Evolutionary conservation across 2,113 vertebrate species (phyloP).

Genomic region (Lampris megalopsis): DNA sequence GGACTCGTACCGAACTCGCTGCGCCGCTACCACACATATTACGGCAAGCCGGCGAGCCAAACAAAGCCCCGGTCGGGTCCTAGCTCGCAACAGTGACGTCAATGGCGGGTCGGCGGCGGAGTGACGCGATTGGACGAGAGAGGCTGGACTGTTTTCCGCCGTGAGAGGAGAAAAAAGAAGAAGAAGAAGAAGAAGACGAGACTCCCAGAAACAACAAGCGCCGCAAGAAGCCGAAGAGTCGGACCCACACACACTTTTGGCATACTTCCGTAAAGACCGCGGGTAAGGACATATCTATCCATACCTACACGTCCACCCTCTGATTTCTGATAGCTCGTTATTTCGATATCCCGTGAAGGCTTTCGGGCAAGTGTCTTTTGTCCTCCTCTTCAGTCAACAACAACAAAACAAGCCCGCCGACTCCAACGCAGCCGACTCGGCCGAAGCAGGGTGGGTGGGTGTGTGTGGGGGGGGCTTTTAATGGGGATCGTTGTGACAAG

Average conservation of each 20-base stretch:
- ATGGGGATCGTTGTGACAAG: neutral
- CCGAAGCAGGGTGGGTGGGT: neutral
- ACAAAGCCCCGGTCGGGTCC: slow-evolving; percentile 70
- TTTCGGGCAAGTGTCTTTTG: slow-evolving; percentile 81
- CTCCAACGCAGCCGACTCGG: slow-evolving; percentile 3
- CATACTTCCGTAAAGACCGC: slow-evolving; percentile 19
- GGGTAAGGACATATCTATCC: slow-evolving; percentile 60
- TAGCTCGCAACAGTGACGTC: slow-evolving; percentile 83
- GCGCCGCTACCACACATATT: slow-evolving; percentile 31
- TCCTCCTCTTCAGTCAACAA: slow-evolving; percentile 76
- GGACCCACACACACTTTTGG: slow-evolving; percentile 28
- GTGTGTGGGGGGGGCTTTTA: neutral
- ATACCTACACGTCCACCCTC: neutral
- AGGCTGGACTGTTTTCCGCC: slow-evolving; percentile 49
- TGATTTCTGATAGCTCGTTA: neutral
- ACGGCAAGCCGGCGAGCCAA: slow-evolving; percentile 59
- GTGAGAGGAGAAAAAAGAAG: neutral
- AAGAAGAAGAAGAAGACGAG: slow-evolving; percentile 14
- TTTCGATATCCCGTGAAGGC: slow-evolving; percentile 29
- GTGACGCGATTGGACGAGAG: slow-evolving; percentile 69
- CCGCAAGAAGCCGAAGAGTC: slow-evolving; percentile 36
- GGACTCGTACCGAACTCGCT: neutral
- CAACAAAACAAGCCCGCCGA: slow-evolving; percentile 49
- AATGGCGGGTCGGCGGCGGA: slow-evolving; percentile 55
- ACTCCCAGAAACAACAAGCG: slow-evolving; percentile 51